Conservation (phyloP, 2,797 vertebrate genomes). For the Pseudotriccus pelzelni region DNA sequence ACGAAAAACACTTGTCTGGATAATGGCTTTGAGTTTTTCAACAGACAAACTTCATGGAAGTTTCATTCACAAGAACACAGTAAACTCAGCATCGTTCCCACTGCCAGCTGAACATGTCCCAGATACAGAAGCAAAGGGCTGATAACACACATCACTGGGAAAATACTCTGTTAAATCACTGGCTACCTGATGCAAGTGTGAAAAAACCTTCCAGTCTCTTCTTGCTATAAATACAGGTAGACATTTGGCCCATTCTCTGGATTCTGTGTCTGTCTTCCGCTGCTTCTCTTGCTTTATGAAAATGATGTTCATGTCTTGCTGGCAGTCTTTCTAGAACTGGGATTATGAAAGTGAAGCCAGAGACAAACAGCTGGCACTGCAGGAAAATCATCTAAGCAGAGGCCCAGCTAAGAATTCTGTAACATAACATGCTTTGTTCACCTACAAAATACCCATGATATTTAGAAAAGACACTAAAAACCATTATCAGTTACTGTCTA, state of each 20-base stretch:
- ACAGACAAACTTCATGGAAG: fast-evolving
- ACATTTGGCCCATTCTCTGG: background rate
- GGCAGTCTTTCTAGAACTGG: background rate
- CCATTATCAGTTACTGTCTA: background rate
- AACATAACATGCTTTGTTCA: background rate
- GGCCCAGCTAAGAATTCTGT: background rate
- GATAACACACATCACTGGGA: background rate
- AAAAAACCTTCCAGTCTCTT: background rate
- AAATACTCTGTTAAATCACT: background rate
- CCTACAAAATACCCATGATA: background rate
- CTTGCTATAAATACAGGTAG: background rate
- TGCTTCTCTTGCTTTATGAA: background rate
- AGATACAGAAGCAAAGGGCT: background rate
- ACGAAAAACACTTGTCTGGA: background rate
- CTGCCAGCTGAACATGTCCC: background rate
- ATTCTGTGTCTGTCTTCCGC: background rate
- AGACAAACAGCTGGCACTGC: background rate
- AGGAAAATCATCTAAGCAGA: background rate
- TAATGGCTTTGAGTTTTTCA: background rate
- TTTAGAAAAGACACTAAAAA: background rate
- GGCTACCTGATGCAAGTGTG: background rate
- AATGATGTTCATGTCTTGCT: background rate
- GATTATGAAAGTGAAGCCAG: background rate
- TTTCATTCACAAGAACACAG: background rate
- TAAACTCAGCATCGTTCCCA: background rate